Evolutionary conservation across 2,113 vertebrate species (phyloP).

Genomic region (Oriolus oriolus): DNA sequence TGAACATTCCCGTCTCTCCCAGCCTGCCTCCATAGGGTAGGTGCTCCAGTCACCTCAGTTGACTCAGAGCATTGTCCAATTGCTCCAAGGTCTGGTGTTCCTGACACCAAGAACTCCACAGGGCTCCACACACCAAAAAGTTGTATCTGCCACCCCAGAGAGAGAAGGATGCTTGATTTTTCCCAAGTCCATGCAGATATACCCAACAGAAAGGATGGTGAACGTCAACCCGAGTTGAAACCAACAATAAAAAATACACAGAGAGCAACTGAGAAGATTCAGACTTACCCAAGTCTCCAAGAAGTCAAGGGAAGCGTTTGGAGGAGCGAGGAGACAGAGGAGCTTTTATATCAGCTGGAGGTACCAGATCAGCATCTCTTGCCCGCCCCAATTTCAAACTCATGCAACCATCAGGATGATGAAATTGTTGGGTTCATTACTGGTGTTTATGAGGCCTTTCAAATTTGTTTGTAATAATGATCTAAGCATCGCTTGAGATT

Average conservation of each 20-base stretch:
- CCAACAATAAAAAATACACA: fast-evolving
- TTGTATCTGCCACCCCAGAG: neutral
- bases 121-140: fast-evolving
- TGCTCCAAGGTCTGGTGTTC: neutral
- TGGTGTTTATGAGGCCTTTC: neutral
- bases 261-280: neutral
- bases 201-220: neutral
- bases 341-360: constrained; percentile 12
- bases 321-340: neutral
- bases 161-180: too few relatives aligned
- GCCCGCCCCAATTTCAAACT: neutral
- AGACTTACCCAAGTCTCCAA: constrained; percentile 2
- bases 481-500: neutral
- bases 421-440: neutral
- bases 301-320: neutral
- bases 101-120: neutral
- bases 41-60: neutral
- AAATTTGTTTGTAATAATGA: neutral
- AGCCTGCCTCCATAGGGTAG: fast-evolving
- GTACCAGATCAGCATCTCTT: neutral
- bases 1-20: neutral
- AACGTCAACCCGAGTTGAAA: neutral
- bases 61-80: fast-evolving
- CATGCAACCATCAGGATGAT: neutral
- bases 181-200: fast-evolving